These are phyloP conservation scores for Clarias gariepinus DNA, from an alignment of 2,113 vertebrate species.

Conservation along the genomic window DNA sequence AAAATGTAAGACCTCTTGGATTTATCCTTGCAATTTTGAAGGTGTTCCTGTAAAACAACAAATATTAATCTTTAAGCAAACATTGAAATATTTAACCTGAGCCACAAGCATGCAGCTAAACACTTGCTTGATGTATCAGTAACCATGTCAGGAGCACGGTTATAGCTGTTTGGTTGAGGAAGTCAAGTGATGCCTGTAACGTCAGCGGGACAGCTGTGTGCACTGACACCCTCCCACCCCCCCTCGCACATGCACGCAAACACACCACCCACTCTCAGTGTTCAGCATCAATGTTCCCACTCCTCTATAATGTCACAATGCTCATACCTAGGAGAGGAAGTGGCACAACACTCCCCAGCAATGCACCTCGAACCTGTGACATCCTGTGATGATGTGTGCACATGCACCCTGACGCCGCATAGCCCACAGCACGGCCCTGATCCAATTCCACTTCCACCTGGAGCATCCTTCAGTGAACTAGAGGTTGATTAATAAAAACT, in stretches of 20 bases:
- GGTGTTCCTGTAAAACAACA: not conserved
- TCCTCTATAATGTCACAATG: conserved; percentile 42
- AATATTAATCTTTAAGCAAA: not conserved
- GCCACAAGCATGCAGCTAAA: not conserved
- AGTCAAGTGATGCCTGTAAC: conserved; percentile 12
- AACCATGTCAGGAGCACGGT: not conserved
- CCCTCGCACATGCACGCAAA: conserved; percentile 4
- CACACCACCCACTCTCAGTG: conserved; percentile 24
- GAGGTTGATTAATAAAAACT: not conserved
- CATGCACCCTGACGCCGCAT: conserved; percentile 11
- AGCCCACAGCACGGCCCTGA: conserved; percentile 10
- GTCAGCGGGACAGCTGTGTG: conserved; percentile 44
- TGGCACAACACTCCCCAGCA: conserved; percentile 32
- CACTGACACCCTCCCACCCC: conserved; percentile 4
- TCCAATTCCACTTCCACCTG: conserved; percentile 27
- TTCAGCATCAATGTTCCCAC: conserved; percentile 39
- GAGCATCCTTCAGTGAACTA: not conserved
- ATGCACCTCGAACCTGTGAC: conserved; percentile 37
- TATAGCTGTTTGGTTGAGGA: conserved; percentile 36
- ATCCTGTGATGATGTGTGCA: conserved; percentile 43
- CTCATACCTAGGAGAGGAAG: conserved; percentile 28
- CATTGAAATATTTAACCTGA: not conserved
- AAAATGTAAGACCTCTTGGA: not conserved
- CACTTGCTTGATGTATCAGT: not conserved
- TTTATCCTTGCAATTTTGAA: not conserved